Base-by-base conservation (phyloP, 2,888 invertebrate genomes). In the Lithophane leautieri region DNA sequence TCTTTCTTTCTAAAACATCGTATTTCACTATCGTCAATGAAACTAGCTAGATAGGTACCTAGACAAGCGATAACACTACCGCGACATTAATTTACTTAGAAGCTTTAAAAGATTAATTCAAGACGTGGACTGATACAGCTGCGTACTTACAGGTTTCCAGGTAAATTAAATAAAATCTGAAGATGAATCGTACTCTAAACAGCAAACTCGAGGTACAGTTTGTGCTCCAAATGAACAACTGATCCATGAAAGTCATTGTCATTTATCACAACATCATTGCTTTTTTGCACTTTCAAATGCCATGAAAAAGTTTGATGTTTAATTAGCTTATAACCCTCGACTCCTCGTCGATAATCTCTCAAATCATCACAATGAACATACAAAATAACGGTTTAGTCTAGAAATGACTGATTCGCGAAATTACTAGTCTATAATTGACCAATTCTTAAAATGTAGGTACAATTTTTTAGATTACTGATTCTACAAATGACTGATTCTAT, bases 171-270 rank as follows among this genome's bases (percentile, higher is more conserved):
- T 50, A n/a, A 54, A 56, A 62, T 34, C 28, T 28, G 9, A 62
- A 70, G 47, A 25, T 54, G 61, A 56, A 44, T 28, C 42, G 42
- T 44, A 61, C 40, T 94, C 93, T 90, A 93, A 94, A 93, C 92
- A 90, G 90, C 91, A 90, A 89, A 90, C 88, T 89, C 82, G 89
- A 94, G 93, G 94, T 95, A 95, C 95, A 94, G 95, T 95, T 95
- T 92, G 92, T 93, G 95, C 93, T 95, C 96, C 88, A 94, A 95
- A 95, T 96, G 93, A n/a, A n/a, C 94, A 95, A 91, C 93, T 95
- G 95, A 96, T 96, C 96, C 96, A 95, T 96, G 96, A 96, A 96
- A 96, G 96, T 96, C 96, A 95, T 94, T 95, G 95, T 94, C 95
- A 93, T 92, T 92, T 90, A 89, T 78, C 91, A 94, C 96, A 96